A percentile compares a stretch with the other conserved stretches of the same genome.
Conservation (phyloP, 2,888 invertebrate genomes). For the Morpho achilles region DNA sequence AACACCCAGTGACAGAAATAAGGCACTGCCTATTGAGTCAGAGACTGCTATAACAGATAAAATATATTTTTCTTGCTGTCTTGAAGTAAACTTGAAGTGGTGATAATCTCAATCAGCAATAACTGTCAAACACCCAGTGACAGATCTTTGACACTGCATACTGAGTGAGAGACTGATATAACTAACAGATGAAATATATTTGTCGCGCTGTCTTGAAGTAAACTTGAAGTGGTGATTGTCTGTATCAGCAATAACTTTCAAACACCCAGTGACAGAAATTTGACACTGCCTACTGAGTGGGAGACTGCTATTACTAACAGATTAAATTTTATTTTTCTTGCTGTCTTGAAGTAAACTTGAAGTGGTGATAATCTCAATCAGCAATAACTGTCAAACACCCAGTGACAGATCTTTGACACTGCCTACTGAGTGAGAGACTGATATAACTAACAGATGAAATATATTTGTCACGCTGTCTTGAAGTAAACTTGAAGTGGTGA, state of each 20-base stretch:
- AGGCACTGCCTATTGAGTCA: constrained; percentile 27
- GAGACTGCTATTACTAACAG: constrained; percentile 17
- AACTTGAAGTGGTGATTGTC: not conserved
- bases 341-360: too few relatives aligned
- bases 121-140: constrained; percentile 29
- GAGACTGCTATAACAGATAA: constrained; percentile 13
- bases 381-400: constrained; percentile 25
- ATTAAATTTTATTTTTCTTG: not conserved
- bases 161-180: constrained; percentile 24
- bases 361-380: not conserved
- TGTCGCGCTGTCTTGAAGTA: too few relatives aligned
- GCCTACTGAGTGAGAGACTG: constrained; percentile 24
- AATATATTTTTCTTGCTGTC: not conserved
- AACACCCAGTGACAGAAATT: constrained; percentile 24
- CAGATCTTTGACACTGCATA: constrained; percentile 12
- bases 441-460: not conserved
- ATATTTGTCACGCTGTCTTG: too few relatives aligned
- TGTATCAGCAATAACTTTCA: constrained; percentile 14
- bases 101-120: constrained; percentile 1
- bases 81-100: not conserved
- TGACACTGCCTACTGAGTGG: constrained; percentile 21
- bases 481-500: not conserved
- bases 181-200: not conserved
- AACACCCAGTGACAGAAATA: constrained; percentile 45
- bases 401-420: constrained; percentile 18